Evolutionary conservation across 2,113 vertebrate species (phyloP).

Genomic region (Oncorhynchus kisutch): DNA sequence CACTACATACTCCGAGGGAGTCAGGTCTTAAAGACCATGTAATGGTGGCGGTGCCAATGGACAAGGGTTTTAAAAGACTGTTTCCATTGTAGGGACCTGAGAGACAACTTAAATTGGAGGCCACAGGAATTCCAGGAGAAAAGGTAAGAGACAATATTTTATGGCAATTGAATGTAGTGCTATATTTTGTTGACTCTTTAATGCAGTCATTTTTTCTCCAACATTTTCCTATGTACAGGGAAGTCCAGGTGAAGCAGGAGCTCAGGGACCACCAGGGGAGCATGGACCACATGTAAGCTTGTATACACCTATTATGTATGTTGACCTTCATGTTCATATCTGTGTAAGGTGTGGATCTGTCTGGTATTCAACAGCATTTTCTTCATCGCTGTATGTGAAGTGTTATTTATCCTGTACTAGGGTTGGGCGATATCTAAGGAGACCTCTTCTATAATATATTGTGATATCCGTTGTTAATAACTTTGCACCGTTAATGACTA

Average conservation of each 20-base stretch:
- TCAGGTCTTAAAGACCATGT: too few species aligned
- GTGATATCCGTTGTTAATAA: too few species aligned
- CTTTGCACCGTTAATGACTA: too few species aligned
- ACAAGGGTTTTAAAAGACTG: neutral
- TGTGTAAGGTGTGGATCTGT: too few species aligned
- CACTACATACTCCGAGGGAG: too few species aligned
- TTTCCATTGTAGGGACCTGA: neutral
- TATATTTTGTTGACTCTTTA: neutral
- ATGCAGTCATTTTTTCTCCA: neutral
- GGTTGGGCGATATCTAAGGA: too few species aligned
- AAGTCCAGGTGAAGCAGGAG: constrained; percentile 12
- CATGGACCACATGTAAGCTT: constrained; percentile 16
- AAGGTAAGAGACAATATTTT: neutral
- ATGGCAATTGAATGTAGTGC: neutral
- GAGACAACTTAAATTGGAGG: neutral
- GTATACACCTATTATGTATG: neutral
- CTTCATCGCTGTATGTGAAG: too few species aligned
- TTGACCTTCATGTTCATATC: too few species aligned
- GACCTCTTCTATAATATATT: too few species aligned
- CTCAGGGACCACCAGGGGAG: constrained; percentile 7
- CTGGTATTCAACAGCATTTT: too few species aligned
- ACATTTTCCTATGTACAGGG: constrained; percentile 13
- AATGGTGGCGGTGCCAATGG: too few species aligned
- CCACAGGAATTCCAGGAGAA: neutral
- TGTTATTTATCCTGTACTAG: too few species aligned